Percentiles rank a stretch among this genome's conserved stretches.
These are phyloP conservation scores for Dendrocincla fuliginosa DNA, from an alignment of 2,797 vertebrate genomes.

Conservation along the genomic window DNA sequence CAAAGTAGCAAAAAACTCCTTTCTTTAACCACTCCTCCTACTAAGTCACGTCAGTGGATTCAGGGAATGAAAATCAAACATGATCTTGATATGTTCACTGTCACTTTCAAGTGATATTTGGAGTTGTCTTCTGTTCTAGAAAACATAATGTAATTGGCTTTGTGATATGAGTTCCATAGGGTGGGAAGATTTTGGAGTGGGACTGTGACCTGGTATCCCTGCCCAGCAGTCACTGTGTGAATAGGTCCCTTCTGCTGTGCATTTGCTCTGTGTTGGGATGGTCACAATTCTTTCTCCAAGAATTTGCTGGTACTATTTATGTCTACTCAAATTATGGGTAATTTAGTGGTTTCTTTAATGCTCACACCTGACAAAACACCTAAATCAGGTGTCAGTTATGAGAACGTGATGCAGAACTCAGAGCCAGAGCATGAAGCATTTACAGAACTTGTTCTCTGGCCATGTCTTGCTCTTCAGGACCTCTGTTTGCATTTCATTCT, in stretches of 20 bases:
- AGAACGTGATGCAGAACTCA: background rate
- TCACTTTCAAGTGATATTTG: background rate
- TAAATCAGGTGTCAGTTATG: background rate
- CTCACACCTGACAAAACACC: background rate
- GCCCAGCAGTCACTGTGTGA: background rate
- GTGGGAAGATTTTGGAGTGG: background rate
- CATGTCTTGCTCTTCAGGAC: background rate
- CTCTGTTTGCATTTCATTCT: background rate
- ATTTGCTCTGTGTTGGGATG: background rate
- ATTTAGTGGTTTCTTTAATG: background rate
- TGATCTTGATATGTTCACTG: rapidly evolving
- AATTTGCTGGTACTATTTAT: background rate
- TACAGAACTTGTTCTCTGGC: background rate
- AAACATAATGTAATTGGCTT: background rate
- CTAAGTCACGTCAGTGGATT: background rate
- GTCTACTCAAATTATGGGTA: background rate
- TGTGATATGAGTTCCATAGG: background rate
- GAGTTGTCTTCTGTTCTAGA: background rate
- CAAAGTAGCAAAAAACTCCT: background rate
- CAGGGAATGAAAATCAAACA: background rate
- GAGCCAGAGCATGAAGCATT: background rate
- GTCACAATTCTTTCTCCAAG: background rate
- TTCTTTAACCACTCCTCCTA: background rate
- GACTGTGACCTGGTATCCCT: background rate
- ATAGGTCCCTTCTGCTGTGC: background rate